Conservation (phyloP, 2,888 invertebrate species). For the Metacarcinus magister region DNA sequence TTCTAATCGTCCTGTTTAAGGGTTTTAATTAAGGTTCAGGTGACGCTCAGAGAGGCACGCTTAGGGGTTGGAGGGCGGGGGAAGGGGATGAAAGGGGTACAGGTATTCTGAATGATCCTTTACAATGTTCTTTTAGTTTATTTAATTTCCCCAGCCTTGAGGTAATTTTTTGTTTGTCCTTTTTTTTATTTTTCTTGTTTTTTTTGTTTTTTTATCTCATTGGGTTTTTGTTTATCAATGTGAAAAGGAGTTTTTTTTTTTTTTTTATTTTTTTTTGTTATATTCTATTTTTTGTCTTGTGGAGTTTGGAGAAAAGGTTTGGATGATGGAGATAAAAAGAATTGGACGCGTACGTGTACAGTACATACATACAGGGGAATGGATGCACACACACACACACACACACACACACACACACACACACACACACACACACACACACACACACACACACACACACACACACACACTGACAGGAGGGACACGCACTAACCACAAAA, state of each 20-base stretch:
- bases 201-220: not conserved
- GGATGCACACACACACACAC: slow-evolving; percentile 36
- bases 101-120: not conserved
- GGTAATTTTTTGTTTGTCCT: not conserved
- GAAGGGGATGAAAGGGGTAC: not conserved
- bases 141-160: not conserved
- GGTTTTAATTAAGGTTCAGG: slow-evolving; percentile 31
- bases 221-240: not conserved
- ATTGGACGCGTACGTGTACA: not conserved
- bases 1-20: slow-evolving; percentile 49
- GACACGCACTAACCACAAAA: not conserved
- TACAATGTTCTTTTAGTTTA: not conserved
- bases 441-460: slow-evolving; percentile 50
- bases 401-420: slow-evolving; percentile 58
- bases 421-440: slow-evolving; percentile 45
- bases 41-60: not conserved
- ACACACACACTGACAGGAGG: not conserved
- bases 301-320: not conserved
- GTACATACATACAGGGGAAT: not conserved
- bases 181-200: not conserved
- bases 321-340: not conserved
- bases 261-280: not conserved
- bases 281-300: not conserved
- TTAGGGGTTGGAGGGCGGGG: not conserved
- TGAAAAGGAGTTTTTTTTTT: not conserved